Base-by-base conservation (phyloP, 2,888 invertebrate species). In the Margaritifera margaritifera region DNA sequence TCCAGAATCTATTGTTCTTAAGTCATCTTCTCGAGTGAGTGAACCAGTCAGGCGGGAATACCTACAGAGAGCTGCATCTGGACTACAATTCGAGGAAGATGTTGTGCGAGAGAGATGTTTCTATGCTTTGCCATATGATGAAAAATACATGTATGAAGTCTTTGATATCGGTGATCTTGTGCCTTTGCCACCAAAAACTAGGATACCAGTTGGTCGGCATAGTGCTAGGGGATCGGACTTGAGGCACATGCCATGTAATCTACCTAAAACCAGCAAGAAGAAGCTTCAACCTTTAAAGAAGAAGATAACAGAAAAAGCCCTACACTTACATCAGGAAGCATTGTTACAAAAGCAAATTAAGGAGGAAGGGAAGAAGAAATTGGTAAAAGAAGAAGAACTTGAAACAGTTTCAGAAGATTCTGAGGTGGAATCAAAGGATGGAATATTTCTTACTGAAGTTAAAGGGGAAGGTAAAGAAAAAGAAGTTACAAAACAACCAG, bases 41-140 rank as follows among this genome's bases (percentile, higher is more conserved):
- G 79, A 77, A 31, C 83, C 84, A 27, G 79, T 84, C 1, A 82
- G 78, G 58, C 78, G 72, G 42, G 75, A 75, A 20, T 87, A 87
- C 68, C 53, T 88, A 15, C 79, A 83, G 65, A 84, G 84, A 62
- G 80, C 87, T 52, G 86, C 87, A 60, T 65, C 75, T n/a, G 88
- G 80, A 66, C 65, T 89, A 6, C 74, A 70, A 6, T 89, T 89
- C 79, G 80, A 78, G 42, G 86, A 89, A 75, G 87, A 87, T 69
- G 89, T 89, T 42, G 86, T 89, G 18, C 80, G 80, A 62, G 87
- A 88, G 8, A 74, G 87, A 62, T 87, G 86, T 63, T 84, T 84
- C 71, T 86, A 87, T 71, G 82, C 84, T 68, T 69, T 89, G 58
- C 89, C 89, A 6, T 89, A 89, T 76, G 82, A 83, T 76, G 80